These are phyloP conservation scores for Oncopeltus fasciatus DNA, from an alignment of 1,140 invertebrate species.

Conservation along the genomic window DNA sequence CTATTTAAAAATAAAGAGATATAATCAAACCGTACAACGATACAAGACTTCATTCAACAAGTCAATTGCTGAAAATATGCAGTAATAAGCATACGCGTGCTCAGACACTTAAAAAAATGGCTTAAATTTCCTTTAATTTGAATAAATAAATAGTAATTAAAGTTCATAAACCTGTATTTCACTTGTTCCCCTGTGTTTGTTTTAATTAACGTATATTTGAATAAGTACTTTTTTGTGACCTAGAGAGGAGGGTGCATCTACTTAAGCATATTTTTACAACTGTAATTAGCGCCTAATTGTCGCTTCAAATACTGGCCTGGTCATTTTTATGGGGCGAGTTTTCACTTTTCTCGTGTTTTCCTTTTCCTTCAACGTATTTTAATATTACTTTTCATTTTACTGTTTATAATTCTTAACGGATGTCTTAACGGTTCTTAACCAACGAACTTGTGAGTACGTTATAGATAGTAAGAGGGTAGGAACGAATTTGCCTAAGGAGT, in stretches of 20 bases:
- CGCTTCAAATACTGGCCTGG: not conserved
- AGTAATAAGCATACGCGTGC: no score
- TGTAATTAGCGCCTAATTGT: not conserved
- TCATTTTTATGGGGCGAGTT: not conserved
- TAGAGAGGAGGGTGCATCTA: not conserved
- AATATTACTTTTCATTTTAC: not conserved
- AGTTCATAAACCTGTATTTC: not conserved
- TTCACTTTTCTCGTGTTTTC: not conserved
- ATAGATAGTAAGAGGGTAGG: not conserved
- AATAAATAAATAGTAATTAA: not conserved
- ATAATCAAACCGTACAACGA: no score
- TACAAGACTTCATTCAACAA: no score
- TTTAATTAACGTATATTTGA: not conserved
- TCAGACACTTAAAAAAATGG: no score
- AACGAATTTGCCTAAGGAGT: constrained; percentile 5
- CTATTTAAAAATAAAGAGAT: no score
- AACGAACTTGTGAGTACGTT: not conserved
- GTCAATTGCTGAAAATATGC: no score
- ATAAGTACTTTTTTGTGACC: not conserved
- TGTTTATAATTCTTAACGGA: not conserved
- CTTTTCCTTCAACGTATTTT: not conserved
- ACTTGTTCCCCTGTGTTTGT: not conserved
- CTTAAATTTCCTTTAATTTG: not conserved
- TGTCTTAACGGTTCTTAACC: no score
- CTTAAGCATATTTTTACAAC: not conserved